phyloP scores from a whole-genome alignment of 1,140 invertebrate species.

The Drosophila kepulauana region DNA sequence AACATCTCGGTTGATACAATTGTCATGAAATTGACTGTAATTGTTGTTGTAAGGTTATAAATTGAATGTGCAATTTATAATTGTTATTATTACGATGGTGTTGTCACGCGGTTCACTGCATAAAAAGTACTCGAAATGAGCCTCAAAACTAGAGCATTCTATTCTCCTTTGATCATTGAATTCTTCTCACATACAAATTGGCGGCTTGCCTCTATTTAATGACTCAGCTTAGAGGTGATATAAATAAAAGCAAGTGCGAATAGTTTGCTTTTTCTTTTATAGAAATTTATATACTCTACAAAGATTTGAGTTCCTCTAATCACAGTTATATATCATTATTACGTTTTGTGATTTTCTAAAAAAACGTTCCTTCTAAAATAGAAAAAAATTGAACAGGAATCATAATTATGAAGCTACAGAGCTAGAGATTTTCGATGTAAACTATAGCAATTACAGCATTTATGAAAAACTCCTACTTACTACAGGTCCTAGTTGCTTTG shows the following conservation, averaged over 20 bases:
- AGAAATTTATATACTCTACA: too few species aligned
- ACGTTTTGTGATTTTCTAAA: too few species aligned
- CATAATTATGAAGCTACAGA: too few species aligned
- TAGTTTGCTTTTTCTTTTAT: too few species aligned
- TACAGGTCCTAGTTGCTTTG: too few species aligned
- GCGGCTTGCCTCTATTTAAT: constrained; percentile 24
- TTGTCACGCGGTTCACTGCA: neutral
- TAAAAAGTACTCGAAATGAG: constrained; percentile 17
- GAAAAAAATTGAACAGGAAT: too few species aligned
- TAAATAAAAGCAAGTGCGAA: constrained; percentile 1
- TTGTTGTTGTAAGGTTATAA: constrained; percentile 40
- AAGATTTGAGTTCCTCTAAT: too few species aligned
- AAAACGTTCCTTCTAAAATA: too few species aligned
- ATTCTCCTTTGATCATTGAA: constrained; percentile 19
- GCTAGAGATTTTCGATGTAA: too few species aligned
- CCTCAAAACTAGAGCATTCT: constrained; percentile 21
- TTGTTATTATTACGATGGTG: constrained; percentile 42
- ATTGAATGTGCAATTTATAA: constrained; percentile 34
- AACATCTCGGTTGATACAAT: neutral
- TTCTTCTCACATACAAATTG: constrained; percentile 33
- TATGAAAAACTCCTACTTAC: too few species aligned
- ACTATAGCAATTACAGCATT: too few species aligned
- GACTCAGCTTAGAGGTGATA: constrained; percentile 24
- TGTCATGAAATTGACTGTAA: constrained; percentile 25
- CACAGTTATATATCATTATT: too few species aligned